Evolutionary conservation across 2,113 vertebrate genomes (phyloP).

Genomic region (Tonatia bakeri): DNA sequence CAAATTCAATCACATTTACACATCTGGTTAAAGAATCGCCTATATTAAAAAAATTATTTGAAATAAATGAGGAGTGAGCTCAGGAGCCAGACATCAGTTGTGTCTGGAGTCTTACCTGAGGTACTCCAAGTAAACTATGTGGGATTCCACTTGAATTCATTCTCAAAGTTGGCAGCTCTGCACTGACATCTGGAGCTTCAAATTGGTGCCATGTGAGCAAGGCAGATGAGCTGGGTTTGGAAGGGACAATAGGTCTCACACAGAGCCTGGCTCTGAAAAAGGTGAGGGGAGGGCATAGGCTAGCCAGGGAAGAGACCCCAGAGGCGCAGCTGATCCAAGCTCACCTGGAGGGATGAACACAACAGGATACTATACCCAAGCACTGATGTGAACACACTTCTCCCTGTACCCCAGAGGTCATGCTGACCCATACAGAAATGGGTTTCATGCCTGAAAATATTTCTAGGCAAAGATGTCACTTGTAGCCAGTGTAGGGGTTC

Average conservation of each 20-base stretch:
- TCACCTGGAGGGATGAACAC: background rate
- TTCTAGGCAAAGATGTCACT: background rate
- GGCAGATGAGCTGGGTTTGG: background rate
- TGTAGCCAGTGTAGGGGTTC: background rate
- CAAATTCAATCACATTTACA: background rate
- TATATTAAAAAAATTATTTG: background rate
- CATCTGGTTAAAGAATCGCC: background rate
- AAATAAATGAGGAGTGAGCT: background rate
- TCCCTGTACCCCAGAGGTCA: no score
- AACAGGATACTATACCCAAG: background rate
- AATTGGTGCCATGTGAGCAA: fast-evolving
- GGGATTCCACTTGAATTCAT: background rate
- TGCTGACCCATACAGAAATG: background rate
- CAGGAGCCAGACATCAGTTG: background rate
- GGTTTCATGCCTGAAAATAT: background rate
- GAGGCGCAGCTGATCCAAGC: background rate
- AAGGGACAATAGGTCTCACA: background rate
- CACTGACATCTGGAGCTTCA: background rate
- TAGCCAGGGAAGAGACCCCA: background rate
- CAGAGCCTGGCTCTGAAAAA: background rate
- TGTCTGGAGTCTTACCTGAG: background rate
- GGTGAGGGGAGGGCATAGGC: background rate
- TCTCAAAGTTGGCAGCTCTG: fast-evolving
- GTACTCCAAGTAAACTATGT: background rate
- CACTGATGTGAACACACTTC: background rate